phyloP scores from a whole-genome alignment of 23 tunicate genomes.

The Styela clava region DNA sequence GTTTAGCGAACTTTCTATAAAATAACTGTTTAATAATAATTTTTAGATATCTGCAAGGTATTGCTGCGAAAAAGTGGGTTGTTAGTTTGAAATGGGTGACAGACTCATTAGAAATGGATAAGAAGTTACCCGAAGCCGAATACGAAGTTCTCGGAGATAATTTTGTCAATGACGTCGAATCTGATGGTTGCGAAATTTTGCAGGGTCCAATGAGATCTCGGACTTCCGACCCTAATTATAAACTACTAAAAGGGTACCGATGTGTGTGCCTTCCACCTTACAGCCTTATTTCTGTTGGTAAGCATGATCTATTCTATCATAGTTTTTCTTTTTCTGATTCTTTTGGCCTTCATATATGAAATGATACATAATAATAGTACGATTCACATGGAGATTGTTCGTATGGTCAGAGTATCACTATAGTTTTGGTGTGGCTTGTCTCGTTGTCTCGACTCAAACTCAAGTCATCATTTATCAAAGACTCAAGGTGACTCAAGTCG shows the following conservation, averaged over 20 bases:
- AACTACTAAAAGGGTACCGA: constrained; percentile 21
- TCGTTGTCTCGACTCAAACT: too few species aligned
- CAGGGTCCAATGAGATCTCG: constrained; percentile 58
- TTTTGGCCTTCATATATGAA: not conserved
- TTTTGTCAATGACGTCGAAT: constrained; percentile 23
- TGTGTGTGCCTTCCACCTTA: constrained; percentile 56
- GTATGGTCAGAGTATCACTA: not conserved
- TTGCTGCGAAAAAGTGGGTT: constrained; percentile 66
- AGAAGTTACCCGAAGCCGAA: constrained; percentile 47
- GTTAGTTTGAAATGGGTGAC: constrained; percentile 70
- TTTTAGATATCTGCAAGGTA: constrained; percentile 50
- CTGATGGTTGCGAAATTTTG: not conserved
- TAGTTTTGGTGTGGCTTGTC: not conserved
- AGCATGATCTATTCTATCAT: not conserved
- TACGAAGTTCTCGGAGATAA: constrained; percentile 69
- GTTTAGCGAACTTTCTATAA: too few species aligned
- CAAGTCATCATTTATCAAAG: too few species aligned
- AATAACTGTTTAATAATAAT: not conserved
- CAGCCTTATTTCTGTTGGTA: constrained; percentile 61
- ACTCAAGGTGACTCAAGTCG: too few species aligned
- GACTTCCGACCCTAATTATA: constrained; percentile 10
- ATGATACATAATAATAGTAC: too few species aligned
- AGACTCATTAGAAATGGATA: constrained; percentile 34
- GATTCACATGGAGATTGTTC: not conserved
- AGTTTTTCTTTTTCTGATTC: not conserved